Evolutionary conservation across 2,888 invertebrate genomes (phyloP), one percentile per base, ranked within the genome.

Genomic region (Drosophila aldrichi): DNA sequence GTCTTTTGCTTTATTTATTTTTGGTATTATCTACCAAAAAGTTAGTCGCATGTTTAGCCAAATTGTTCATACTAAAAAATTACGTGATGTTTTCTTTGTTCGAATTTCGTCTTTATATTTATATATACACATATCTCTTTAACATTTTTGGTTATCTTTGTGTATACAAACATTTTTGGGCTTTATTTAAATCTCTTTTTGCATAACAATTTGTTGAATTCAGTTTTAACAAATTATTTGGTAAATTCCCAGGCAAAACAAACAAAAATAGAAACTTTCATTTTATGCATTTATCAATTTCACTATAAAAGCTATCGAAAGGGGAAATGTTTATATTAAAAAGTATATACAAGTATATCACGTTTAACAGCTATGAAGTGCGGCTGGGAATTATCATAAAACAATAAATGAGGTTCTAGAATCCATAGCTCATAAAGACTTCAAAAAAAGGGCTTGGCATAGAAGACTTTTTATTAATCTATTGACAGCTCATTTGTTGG

Each of bases 71-170:
- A 14, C 58, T 22, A n/a, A 61, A 62, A 48, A 62, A 52, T 79
- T 77, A 79, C 70, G 70, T 75, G 76, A 70, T 75, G 36, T 49
- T 75, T 68, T 16, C 56, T 9, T 48, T 51, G 54, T 64, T 61
- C 5, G 57, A 54, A 62, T 40, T 57, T 51, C 25, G 20, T 41
- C 18, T 18, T 18, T 41, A 38, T 38, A 38, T 41, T 10, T 44
- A 43, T 20, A 20, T 16, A 58, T 14, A 18, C 25, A 29, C n/a
- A 18, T 29, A 10, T 49, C 18, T 43, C 16, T 57, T 44, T 52
- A 2, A n/a, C n/a, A 18, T 49, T 29, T 40, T 1, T 14, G 29
- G 18, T 9, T 6, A 38, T n/a, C 36, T 65, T 36, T 32, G 36
- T 14, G 36, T 41, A 51, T 25, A 32, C 9, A 32, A 0, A 36